These are phyloP conservation scores for Platysteira castanea DNA, from an alignment of 2,113 vertebrate species.

Conservation along the genomic window DNA sequence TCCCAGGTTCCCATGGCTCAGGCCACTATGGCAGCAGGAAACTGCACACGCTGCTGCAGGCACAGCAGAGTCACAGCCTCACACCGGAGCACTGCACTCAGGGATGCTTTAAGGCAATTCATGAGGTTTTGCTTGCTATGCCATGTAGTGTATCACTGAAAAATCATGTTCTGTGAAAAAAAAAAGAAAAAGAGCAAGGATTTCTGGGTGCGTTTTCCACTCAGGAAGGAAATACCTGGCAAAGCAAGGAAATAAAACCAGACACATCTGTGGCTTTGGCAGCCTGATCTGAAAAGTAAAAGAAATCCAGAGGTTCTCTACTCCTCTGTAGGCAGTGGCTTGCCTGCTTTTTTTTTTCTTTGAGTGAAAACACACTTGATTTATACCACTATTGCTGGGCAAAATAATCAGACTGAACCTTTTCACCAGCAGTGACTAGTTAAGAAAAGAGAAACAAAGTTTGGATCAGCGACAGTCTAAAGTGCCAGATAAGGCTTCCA, in stretches of 20 bases:
- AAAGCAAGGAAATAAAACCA: neutral
- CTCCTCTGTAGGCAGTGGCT: neutral
- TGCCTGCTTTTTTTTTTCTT: neutral
- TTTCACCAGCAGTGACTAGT: neutral
- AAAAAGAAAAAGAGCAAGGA: neutral
- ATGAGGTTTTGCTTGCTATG: neutral
- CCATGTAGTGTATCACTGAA: neutral
- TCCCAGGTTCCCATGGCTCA: neutral
- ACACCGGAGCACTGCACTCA: fast-evolving
- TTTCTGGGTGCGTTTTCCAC: neutral
- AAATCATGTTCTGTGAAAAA: neutral
- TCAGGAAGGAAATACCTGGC: neutral
- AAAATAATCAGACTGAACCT: neutral
- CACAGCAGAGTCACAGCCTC: neutral
- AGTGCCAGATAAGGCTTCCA: neutral
- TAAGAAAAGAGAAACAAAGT: neutral
- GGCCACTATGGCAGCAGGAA: neutral
- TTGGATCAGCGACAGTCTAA: neutral
- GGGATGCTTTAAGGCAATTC: neutral
- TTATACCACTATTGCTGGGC: neutral
- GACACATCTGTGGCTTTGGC: fast-evolving
- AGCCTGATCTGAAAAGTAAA: neutral
- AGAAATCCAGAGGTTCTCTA: neutral
- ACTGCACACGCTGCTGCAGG: neutral
- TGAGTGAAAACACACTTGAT: neutral